Conservation (phyloP, 2,888 invertebrate species). For the Furcula furcula region DNA sequence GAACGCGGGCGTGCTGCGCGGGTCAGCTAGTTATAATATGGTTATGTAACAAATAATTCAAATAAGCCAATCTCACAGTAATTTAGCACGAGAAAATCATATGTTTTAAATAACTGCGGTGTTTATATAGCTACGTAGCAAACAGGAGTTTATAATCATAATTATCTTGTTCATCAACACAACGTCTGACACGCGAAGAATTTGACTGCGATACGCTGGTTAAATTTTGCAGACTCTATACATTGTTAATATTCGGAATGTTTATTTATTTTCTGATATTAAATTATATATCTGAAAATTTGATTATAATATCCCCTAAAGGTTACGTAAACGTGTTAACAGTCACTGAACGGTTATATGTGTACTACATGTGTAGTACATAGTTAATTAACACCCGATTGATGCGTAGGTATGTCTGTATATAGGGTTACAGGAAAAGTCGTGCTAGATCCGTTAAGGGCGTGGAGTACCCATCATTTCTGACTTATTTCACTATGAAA, state of each 20-base stretch:
- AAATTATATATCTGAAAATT: constrained; percentile 31
- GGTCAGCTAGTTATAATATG: too few species aligned
- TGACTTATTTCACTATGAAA: too few species aligned
- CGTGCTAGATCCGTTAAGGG: too few species aligned
- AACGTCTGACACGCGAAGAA: constrained; percentile 11
- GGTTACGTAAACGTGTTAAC: constrained; percentile 34
- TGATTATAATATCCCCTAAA: constrained; percentile 27
- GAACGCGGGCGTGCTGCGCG: too few species aligned
- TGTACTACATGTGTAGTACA: too few species aligned
- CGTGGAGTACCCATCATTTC: too few species aligned
- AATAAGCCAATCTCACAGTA: too few species aligned
- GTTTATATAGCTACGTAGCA: neutral
- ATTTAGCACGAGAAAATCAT: neutral
- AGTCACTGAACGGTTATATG: too few species aligned
- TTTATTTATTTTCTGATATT: constrained; percentile 24
- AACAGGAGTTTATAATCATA: constrained; percentile 12
- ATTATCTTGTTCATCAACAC: constrained; percentile 12
- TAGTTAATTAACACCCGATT: too few species aligned
- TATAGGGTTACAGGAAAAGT: too few species aligned
- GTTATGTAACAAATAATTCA: too few species aligned
- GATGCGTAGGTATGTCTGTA: too few species aligned
- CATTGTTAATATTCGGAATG: constrained; percentile 19
- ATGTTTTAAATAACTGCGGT: neutral
- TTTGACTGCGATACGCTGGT: constrained; percentile 22
- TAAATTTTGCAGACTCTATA: constrained; percentile 25